Base-by-base conservation (phyloP, 1,140 invertebrate species). In the Ladona fulva region DNA sequence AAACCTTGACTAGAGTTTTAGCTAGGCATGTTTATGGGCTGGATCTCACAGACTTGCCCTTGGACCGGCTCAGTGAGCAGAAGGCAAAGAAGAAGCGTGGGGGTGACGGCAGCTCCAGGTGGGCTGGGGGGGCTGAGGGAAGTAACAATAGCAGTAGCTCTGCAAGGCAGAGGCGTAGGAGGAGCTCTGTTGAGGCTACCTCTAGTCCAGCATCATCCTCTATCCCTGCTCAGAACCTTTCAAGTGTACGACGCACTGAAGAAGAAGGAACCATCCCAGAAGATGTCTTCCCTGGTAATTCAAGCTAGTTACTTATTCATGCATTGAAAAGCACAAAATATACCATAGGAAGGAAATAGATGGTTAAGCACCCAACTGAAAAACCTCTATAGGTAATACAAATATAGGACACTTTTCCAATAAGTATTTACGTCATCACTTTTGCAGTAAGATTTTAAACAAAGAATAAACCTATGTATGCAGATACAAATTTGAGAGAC, bases 11-110 rank as follows among this genome's bases (percentile, higher is more conserved):
- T 0, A 88, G 95, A 80, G 95, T 98, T 25, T 86, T 98, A 44
- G 96, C 96, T 0, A 89, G 94, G 42, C 95, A 97, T 82, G 95
- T 98, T 25, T 99, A 98, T 82, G 92, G 93, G 80, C 87, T 99
- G 79, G 96, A 98, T 86, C 85, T 99, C 73, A 92, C 92, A 76
- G 95, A 98, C 86, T 85, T 97, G 59, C 95, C 95, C 0, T 83
- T 97, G 75, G 94, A 97, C 82, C 86, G 95, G 79, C 84, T 96
- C 25, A 92, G 90, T 74, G 95, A 96, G 81, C 94, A 94, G 81
- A 95, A 95, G 82, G 89, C 89, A 44, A 95, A 94, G 82, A 66
- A 66, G 52, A 66, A 22, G 12, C 52, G 52, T 66, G 52, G 52
- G 14, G 52, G 52, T 3, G 52, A 66, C 12, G 52, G 52, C 5